phyloP scores from a whole-genome alignment of 2,797 vertebrate genomes.

The Anguilla pacifica region DNA sequence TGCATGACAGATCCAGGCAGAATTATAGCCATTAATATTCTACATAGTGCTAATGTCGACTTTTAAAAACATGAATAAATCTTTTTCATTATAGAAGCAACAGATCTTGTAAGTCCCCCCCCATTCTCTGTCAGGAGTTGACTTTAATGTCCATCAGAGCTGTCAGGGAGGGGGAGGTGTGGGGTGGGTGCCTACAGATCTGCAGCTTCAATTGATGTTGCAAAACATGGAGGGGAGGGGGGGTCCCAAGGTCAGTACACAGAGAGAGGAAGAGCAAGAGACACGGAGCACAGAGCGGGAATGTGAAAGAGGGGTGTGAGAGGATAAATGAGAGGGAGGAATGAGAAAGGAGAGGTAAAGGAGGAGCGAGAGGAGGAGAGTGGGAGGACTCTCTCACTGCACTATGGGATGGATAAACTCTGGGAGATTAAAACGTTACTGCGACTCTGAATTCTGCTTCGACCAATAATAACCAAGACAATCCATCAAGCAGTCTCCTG shows the following conservation, averaged over 20 bases:
- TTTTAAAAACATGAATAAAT: conserved; percentile 56
- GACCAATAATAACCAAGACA: background rate
- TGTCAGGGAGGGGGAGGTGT: conserved; percentile 33
- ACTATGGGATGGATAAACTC: background rate
- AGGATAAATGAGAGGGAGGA: background rate
- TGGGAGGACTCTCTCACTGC: background rate
- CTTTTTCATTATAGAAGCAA: conserved; percentile 48
- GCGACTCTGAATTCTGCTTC: background rate
- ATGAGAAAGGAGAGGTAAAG: background rate
- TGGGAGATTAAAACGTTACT: background rate
- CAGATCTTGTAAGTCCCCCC: conserved; percentile 35
- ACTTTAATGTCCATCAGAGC: conserved; percentile 46
- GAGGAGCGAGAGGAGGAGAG: background rate
- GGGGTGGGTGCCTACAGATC: conserved; percentile 10
- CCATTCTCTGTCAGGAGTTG: conserved; percentile 40
- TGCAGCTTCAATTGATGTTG: conserved; percentile 39
- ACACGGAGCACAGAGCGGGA: background rate
- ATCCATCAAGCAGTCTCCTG: background rate
- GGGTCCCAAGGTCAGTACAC: conserved; percentile 25
- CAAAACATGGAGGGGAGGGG: conserved; percentile 7
- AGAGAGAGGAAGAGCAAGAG: background rate
- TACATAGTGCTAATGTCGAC: conserved; percentile 40
- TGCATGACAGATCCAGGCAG: background rate
- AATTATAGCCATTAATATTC: conserved; percentile 42
- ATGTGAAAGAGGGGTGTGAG: background rate